These are phyloP conservation scores for Charadrius vociferus DNA, from an alignment of 2,113 vertebrate genomes.

Conservation along the genomic window DNA sequence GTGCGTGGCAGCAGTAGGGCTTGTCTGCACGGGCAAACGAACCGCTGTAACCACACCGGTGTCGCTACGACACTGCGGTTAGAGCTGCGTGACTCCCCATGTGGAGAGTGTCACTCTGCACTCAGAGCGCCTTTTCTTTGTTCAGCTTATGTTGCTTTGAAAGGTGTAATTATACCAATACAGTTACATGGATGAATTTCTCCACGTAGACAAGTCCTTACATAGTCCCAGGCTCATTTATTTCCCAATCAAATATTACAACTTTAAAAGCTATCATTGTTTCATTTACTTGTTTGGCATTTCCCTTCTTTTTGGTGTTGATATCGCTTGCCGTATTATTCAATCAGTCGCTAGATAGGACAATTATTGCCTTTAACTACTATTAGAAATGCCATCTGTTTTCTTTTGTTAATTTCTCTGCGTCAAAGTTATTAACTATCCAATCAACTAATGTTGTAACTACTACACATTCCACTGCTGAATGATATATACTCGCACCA, in stretches of 20 bases:
- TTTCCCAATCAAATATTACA: background rate
- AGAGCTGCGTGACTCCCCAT: fast-evolving
- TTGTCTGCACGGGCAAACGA: background rate
- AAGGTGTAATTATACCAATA: background rate
- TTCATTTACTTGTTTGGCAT: conserved; percentile 47
- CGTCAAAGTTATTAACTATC: conserved; percentile 33
- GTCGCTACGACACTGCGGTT: fast-evolving
- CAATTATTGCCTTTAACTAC: conserved; percentile 56
- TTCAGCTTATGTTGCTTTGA: background rate
- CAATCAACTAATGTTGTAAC: background rate
- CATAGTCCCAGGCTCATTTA: background rate
- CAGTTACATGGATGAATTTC: background rate
- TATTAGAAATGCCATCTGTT: conserved; percentile 54
- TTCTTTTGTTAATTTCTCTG: conserved; percentile 52
- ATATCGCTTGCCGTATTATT: conserved; percentile 49
- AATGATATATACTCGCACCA: background rate
- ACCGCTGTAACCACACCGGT: fast-evolving
- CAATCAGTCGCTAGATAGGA: conserved; percentile 60
- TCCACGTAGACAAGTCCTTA: background rate
- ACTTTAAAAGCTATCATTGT: background rate
- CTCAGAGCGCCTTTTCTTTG: background rate
- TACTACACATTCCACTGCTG: background rate
- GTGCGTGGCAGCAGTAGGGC: background rate
- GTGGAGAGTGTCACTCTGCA: background rate
- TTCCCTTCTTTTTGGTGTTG: conserved; percentile 39